Percentiles rank a stretch among this genome's conserved stretches.
Evolutionary conservation across 2,888 invertebrate genomes (phyloP).

Genomic region (Himalopsyche japonica): DNA sequence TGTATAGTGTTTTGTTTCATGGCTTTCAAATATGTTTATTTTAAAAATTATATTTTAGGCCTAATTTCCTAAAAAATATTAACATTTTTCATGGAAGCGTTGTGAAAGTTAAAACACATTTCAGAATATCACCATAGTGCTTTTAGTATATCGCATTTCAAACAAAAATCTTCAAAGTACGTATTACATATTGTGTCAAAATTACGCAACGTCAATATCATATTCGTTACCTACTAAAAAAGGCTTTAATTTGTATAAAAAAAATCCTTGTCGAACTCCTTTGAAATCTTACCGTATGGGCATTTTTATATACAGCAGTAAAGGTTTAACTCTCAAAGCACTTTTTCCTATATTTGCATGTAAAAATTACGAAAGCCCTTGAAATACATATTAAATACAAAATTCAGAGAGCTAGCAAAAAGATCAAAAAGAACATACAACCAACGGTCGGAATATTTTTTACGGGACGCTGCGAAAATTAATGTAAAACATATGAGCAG

Average conservation of each 20-base stretch:
- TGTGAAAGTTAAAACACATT: neutral
- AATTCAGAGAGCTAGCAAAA: neutral
- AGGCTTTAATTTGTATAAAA: neutral
- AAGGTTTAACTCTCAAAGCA: neutral
- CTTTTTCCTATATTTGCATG: neutral
- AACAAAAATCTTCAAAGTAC: neutral
- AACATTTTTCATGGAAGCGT: neutral
- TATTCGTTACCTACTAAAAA: neutral
- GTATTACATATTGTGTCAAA: neutral
- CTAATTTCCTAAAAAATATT: neutral
- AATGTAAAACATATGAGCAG: neutral
- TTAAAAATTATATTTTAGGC: neutral
- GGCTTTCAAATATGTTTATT: too few species aligned
- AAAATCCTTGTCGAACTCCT: neutral
- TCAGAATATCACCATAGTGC: neutral
- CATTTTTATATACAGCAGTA: neutral
- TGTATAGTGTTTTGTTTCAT: too few species aligned
- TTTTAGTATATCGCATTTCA: neutral
- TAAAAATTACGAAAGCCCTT: neutral
- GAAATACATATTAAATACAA: neutral
- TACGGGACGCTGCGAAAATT: neutral
- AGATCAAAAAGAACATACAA: neutral
- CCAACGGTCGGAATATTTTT: neutral
- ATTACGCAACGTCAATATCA: neutral
- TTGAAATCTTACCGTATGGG: neutral